Conservation (phyloP, 1,140 invertebrate genomes). For the Caenorhabditis tropicalis region DNA sequence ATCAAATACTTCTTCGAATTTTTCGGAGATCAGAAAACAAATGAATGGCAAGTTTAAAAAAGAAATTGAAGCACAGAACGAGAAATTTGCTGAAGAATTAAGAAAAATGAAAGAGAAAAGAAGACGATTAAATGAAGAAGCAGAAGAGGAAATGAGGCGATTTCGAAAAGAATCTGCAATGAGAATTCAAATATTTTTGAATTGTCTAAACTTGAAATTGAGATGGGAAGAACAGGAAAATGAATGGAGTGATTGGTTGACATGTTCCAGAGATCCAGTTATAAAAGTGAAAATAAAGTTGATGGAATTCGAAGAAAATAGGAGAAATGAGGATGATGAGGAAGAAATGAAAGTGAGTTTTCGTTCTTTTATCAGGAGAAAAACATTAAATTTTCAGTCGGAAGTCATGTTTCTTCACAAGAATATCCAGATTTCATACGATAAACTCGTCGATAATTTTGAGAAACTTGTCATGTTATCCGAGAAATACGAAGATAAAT, state of each 20-base stretch:
- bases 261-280: not conserved
- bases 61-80: not conserved
- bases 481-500: not conserved
- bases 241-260: not conserved
- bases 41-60: not conserved
- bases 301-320: not conserved
- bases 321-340: not conserved
- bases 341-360: not conserved
- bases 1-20: not conserved
- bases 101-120: not conserved
- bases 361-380: not conserved
- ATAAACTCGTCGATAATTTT: not conserved
- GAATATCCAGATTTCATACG: not conserved
- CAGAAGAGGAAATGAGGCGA: not conserved
- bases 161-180: not conserved
- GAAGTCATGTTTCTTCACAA: not conserved
- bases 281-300: not conserved
- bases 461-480: not conserved
- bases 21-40: not conserved
- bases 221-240: not conserved
- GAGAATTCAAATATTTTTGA: not conserved
- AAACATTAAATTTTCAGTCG: not conserved
- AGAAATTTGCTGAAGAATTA: not conserved
- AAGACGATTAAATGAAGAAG: not conserved
- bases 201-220: not conserved